Conservation (phyloP, 2,797 vertebrate genomes). For the Morus bassanus region DNA sequence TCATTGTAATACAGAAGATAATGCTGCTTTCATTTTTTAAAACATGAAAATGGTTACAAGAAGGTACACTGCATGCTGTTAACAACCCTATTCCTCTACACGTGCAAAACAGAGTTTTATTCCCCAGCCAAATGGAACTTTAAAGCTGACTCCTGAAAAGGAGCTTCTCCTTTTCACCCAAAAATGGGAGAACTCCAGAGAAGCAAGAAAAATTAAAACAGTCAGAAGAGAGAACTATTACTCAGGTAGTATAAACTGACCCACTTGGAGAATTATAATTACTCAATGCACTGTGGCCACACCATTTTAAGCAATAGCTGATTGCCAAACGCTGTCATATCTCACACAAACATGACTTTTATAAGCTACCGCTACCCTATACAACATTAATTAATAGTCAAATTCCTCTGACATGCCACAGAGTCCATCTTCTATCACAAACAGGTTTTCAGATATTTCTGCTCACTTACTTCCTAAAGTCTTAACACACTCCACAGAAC, state of each 20-base stretch:
- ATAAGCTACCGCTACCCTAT: background rate
- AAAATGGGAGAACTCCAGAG: background rate
- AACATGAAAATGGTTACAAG: background rate
- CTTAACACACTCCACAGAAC: rapidly evolving
- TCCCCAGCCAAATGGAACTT: background rate
- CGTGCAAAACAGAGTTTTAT: background rate
- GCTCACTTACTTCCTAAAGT: background rate
- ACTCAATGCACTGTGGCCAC: background rate
- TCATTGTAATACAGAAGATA: background rate
- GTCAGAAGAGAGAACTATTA: background rate
- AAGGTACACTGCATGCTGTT: background rate
- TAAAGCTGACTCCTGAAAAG: background rate
- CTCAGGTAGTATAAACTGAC: background rate
- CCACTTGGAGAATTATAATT: background rate
- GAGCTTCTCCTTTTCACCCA: background rate
- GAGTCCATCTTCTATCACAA: background rate
- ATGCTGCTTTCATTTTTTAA: background rate
- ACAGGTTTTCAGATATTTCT: background rate
- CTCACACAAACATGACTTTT: background rate
- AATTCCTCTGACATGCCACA: background rate
- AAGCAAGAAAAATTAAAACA: background rate
- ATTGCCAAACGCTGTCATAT: background rate
- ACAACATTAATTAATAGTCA: background rate
- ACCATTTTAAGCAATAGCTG: background rate
- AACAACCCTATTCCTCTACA: background rate